A percentile compares a stretch with the other conserved stretches of the same genome.
Evolutionary conservation across 2,113 vertebrate genomes (phyloP).

Genomic region (Ardeotis arabs): DNA sequence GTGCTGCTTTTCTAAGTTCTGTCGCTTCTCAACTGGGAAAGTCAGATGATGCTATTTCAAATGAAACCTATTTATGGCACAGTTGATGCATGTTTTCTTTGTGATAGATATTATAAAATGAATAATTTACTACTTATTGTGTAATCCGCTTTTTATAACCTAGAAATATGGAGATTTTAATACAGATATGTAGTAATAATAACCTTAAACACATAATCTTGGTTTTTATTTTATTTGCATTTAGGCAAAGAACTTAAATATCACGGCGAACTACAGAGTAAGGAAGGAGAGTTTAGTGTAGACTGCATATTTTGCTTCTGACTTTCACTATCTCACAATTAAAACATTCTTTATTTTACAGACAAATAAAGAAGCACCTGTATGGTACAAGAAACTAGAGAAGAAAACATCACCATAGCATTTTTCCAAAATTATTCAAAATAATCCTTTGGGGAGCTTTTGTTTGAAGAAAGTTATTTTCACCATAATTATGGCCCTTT

Average conservation of each 20-base stretch:
- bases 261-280: background rate
- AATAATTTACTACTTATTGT: background rate
- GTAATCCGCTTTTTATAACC: background rate
- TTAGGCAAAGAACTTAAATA: background rate
- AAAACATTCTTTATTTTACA: conserved; percentile 66
- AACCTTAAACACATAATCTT: background rate
- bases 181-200: background rate
- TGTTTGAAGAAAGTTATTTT: conserved; percentile 23
- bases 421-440: background rate
- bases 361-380: conserved; percentile 88
- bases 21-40: background rate
- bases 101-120: background rate
- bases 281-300: background rate
- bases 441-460: background rate
- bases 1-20: background rate
- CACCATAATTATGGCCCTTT: conserved; percentile 34
- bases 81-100: background rate
- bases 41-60: background rate
- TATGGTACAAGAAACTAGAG: conserved; percentile 81
- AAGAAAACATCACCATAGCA: conserved; percentile 69
- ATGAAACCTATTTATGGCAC: background rate
- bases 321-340: background rate
- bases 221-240: background rate
- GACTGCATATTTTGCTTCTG: background rate
- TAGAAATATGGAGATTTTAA: background rate